phyloP scores from a whole-genome alignment of 92 coral and sea anemone species.

The Porites cylindrica region DNA sequence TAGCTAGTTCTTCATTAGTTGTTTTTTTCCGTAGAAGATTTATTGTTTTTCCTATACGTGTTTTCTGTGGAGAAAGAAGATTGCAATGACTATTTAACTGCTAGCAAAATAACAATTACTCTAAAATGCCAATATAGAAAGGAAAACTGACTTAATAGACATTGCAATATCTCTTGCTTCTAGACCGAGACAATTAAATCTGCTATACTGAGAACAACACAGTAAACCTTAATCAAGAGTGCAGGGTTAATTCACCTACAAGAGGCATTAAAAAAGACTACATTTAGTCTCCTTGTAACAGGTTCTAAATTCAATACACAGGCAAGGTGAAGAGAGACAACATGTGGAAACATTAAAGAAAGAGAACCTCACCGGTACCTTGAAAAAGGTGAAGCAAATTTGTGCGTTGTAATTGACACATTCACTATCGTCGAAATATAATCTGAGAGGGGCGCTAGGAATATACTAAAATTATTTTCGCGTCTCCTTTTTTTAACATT shows the following conservation, averaged over 20 bases:
- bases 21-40: conserved; percentile 96
- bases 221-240: neutral
- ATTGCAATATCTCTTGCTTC: neutral
- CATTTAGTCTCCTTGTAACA: neutral
- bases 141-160: no score
- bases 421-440: no score
- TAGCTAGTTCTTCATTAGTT: conserved; percentile 88
- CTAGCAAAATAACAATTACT: no score
- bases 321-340: conserved; percentile 36
- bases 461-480: neutral
- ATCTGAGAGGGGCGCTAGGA: neutral
- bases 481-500: neutral
- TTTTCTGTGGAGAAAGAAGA: conserved; percentile 73
- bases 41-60: conserved; percentile 96
- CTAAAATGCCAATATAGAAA: no score
- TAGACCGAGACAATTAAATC: neutral
- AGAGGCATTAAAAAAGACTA: neutral
- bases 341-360: conserved; percentile 22
- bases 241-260: neutral
- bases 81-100: no score
- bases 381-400: neutral
- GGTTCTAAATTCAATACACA: conserved; percentile 13
- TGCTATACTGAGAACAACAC: neutral
- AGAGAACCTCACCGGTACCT: conserved; percentile 7
- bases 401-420: no score